Evolutionary conservation across 2,113 vertebrate species (phyloP).

Genomic region (Labeo catla): DNA sequence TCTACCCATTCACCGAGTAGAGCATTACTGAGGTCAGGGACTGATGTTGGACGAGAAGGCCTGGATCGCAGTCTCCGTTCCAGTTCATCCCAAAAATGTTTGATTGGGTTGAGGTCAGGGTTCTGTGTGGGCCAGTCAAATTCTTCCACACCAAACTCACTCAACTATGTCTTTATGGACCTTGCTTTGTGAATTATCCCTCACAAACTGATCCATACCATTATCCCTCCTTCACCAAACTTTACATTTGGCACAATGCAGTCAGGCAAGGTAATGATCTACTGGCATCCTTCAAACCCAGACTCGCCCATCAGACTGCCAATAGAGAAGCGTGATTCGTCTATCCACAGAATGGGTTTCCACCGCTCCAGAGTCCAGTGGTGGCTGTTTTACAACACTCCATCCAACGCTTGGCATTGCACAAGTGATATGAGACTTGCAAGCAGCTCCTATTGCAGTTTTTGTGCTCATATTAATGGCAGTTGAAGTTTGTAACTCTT

Average conservation of each 20-base stretch:
- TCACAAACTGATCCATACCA: neutral
- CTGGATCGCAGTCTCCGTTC: neutral
- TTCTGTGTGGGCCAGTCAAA: neutral
- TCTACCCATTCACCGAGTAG: no score
- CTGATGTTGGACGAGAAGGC: neutral
- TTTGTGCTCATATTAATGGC: neutral
- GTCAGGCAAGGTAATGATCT: neutral
- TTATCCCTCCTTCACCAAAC: neutral
- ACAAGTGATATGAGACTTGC: neutral
- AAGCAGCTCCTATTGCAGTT: neutral
- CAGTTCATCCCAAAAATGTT: neutral
- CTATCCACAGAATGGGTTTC: no score
- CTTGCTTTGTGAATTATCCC: neutral
- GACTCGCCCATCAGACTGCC: no score
- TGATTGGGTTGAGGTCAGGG: neutral
- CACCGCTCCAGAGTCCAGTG: neutral
- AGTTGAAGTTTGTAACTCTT: neutral
- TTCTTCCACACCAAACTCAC: neutral
- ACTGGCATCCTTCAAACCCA: no score
- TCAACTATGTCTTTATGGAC: neutral
- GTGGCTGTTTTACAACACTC: neutral
- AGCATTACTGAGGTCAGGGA: neutral
- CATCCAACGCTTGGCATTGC: neutral
- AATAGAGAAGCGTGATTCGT: no score
- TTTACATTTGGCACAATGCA: neutral